Percentiles rank a stretch among this genome's conserved stretches.
Conservation (phyloP, 1,140 invertebrate species). For the Pogonus chalceus region DNA sequence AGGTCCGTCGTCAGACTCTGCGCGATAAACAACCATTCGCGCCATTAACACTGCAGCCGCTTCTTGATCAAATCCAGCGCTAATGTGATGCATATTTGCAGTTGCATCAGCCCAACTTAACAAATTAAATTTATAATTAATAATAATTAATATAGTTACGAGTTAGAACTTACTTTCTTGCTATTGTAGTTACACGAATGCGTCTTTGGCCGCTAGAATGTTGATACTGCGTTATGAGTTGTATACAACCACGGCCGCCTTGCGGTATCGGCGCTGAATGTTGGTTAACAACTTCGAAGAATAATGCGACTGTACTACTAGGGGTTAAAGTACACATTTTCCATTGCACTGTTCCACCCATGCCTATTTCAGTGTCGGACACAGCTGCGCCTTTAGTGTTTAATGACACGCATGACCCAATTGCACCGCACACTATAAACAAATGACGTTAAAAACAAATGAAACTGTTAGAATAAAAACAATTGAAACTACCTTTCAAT, state of each 20-base stretch:
- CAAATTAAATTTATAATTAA: conserved; percentile 14
- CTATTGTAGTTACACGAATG: conserved; percentile 92
- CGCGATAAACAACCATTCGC: conserved; percentile 88
- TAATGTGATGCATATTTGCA: conserved; percentile 68
- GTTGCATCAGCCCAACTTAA: conserved; percentile 73
- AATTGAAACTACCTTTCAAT: conserved; percentile 55
- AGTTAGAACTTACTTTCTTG: conserved; percentile 67
- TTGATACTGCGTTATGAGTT: conserved; percentile 98
- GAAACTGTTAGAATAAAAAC: conserved; percentile 10
- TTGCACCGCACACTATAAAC: conserved; percentile 78
- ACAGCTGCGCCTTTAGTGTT: conserved; percentile 84
- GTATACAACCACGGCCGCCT: conserved; percentile 90
- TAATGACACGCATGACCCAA: conserved; percentile 91
- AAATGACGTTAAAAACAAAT: conserved; percentile 11
- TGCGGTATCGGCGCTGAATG: conserved; percentile 91
- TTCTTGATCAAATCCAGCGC: conserved; percentile 96
- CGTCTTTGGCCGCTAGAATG: conserved; percentile 92
- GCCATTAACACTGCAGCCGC: conserved; percentile 96
- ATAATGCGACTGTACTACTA: conserved; percentile 83
- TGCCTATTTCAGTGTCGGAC: conserved; percentile 92
- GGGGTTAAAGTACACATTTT: conserved; percentile 94
- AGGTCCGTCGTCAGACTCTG: conserved; percentile 90
- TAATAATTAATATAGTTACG: neutral
- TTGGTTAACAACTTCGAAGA: conserved; percentile 97
- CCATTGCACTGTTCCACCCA: conserved; percentile 97